phyloP scores from a whole-genome alignment of 2,797 vertebrate genomes.

The Esox lucius region DNA sequence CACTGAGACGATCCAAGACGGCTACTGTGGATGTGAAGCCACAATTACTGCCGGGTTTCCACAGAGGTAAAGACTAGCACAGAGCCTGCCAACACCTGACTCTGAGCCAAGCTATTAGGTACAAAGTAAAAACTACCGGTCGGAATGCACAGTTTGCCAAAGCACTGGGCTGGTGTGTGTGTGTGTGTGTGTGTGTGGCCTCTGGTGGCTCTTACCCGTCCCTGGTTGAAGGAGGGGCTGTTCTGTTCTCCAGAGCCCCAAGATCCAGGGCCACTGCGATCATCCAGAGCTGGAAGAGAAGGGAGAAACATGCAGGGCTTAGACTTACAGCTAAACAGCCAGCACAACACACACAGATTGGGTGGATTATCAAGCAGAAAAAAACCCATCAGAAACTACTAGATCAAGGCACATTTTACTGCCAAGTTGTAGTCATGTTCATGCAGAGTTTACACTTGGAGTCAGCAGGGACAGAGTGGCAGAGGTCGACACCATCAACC shows the following conservation, averaged over 20 bases:
- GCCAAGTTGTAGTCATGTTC: too few species aligned
- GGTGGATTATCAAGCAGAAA: not conserved
- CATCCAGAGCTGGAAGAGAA: conserved; percentile 81
- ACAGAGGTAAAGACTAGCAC: conserved; percentile 64
- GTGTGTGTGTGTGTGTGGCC: not conserved
- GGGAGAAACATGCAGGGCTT: conserved; percentile 23
- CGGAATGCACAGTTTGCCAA: conserved; percentile 54
- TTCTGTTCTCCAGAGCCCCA: conserved; percentile 92
- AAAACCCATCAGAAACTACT: too few species aligned
- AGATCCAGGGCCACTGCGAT: conserved; percentile 87
- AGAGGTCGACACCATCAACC: too few species aligned
- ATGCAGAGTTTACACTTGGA: too few species aligned
- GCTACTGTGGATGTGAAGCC: conserved; percentile 71
- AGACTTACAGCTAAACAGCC: conserved; percentile 14
- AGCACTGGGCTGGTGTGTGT: conserved; percentile 42
- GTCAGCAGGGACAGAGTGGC: too few species aligned
- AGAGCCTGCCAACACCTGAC: conserved; percentile 64
- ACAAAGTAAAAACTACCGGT: conserved; percentile 65
- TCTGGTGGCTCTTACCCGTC: conserved; percentile 80
- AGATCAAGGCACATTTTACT: too few species aligned
- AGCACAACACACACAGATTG: conserved; percentile 5
- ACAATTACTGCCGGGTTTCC: conserved; percentile 71
- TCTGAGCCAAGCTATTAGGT: conserved; percentile 72
- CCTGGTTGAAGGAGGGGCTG: conserved; percentile 91
- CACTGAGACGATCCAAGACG: conserved; percentile 71